Base-by-base conservation (phyloP, 2,113 vertebrate genomes). In the Muntiacus reevesi region DNA sequence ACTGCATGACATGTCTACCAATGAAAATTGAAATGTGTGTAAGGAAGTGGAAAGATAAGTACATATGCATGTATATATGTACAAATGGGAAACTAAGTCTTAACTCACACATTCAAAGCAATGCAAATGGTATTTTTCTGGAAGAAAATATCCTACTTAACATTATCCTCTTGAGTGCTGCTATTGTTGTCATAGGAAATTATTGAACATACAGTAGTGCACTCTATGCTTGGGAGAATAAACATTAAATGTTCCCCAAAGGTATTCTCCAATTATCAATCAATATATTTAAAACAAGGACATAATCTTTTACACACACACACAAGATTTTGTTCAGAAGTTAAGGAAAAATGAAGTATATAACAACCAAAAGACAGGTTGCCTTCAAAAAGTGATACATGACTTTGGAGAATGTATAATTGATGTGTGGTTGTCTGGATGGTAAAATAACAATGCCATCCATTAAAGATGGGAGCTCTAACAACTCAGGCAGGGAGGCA, bases 391-490 rank as follows among this genome's bases (percentile, higher is more conserved):
- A 97, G 92, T 97, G 98, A 98, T 98, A 98, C 60, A 91, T 98
- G 98, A 98, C 97, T 98, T 92, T 94, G 98, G 98, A 98, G 95
- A 98, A 98, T 94, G 88, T 98, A 96, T 99, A 99, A 99, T 98
- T 98, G 98, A 99, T 98, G 98, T 27, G 97, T 89, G 96, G 93
- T 97, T 98, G 98, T 98, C 96, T 98, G 96, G 98, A 98, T 98
- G 97, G 97, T 93, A 87, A 98, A 99, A 98, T 98, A 98, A 99
- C 99, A 99, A 98, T 97, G 97, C 97, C 97, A 98, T 98, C 98
- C 98, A 98, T 99, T 99, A 99, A 98, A 98, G 98, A 99, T 85
- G 97, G 98, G 98, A 98, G 98, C 98, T 97, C 94, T 97, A 98
- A 97, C 98, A 98, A 98, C 98, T 98, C 98, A 98, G 98, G 97